Percentiles rank a stretch among this genome's conserved stretches.
Conservation (phyloP, 53 echinoderm and acorn worm species). For the Antedon mediterranea region DNA sequence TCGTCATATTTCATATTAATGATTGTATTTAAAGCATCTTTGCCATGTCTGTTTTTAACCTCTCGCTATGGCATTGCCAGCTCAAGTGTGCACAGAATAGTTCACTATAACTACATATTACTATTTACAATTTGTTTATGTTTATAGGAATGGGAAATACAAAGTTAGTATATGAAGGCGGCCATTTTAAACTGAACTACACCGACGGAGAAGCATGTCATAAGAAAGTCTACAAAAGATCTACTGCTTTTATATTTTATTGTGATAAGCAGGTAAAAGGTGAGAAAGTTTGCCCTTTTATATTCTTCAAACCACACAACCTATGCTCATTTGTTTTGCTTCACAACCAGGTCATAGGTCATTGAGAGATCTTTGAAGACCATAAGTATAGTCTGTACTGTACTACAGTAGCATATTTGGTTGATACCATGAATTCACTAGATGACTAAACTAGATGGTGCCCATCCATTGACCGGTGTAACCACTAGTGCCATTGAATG, state of each 20-base stretch:
- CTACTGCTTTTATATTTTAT: conserved; percentile 74
- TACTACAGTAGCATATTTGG: too few species aligned
- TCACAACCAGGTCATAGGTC: too few species aligned
- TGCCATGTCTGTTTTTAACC: too few species aligned
- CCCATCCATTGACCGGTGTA: too few species aligned
- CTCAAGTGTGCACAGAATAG: not conserved
- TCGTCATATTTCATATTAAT: too few species aligned
- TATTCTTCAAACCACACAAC: not conserved
- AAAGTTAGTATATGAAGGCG: conserved; percentile 54
- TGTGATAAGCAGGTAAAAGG: conserved; percentile 69
- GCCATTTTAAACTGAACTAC: conserved; percentile 78
- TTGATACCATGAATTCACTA: too few species aligned
- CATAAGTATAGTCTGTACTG: too few species aligned
- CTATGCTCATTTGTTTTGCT: too few species aligned
- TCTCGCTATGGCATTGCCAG: not conserved
- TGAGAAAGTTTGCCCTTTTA: conserved; percentile 7
- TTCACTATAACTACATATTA: not conserved
- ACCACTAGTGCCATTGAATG: too few species aligned
- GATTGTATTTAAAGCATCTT: too few species aligned
- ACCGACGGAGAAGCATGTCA: conserved; percentile 61
- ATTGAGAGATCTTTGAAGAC: too few species aligned
- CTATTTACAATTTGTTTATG: not conserved
- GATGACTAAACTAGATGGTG: too few species aligned
- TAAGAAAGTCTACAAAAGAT: conserved; percentile 46
- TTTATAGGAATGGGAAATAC: conserved; percentile 41